These are phyloP conservation scores for Rhadinocentrus ornatus DNA, from an alignment of 2,797 vertebrate species.

Conservation along the genomic window DNA sequence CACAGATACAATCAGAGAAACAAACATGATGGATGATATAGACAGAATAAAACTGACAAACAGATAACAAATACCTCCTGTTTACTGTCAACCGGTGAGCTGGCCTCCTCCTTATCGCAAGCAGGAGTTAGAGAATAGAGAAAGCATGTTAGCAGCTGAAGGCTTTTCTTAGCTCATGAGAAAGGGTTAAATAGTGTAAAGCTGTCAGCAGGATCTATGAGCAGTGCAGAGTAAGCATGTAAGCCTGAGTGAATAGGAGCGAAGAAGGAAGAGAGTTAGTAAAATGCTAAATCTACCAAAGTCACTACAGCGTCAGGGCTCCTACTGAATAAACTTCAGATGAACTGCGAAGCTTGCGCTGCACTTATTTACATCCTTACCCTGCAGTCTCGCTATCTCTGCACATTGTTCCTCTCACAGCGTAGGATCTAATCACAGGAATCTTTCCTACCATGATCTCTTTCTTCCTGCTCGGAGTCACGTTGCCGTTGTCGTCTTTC, in stretches of 20 bases:
- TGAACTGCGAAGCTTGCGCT: slow-evolving; percentile 28
- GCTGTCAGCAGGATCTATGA: slow-evolving; percentile 57
- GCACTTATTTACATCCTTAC: slow-evolving; percentile 23
- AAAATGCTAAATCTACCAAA: slow-evolving; percentile 54
- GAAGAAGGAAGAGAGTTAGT: slow-evolving; percentile 60
- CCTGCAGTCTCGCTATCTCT: slow-evolving; percentile 7
- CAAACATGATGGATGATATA: slow-evolving; percentile 10
- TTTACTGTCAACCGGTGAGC: slow-evolving; percentile 79
- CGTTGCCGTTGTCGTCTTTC: slow-evolving; percentile 81
- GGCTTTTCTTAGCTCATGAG: slow-evolving; percentile 38
- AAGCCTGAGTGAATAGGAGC: slow-evolving; percentile 50
- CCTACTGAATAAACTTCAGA: slow-evolving; percentile 33
- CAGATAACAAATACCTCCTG: slow-evolving; percentile 82
- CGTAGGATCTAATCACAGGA: not conserved
- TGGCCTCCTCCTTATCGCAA: slow-evolving; percentile 81
- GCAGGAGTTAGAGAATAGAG: slow-evolving; percentile 70
- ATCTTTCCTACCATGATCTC: slow-evolving; percentile 90
- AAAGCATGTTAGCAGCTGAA: slow-evolving; percentile 65
- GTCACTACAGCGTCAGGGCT: slow-evolving; percentile 30
- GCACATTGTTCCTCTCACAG: not conserved
- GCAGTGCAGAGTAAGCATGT: slow-evolving; percentile 51
- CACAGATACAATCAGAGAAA: slow-evolving; percentile 15
- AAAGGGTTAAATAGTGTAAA: slow-evolving; percentile 57
- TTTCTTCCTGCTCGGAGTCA: slow-evolving; percentile 92
- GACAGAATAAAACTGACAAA: slow-evolving; percentile 48